Conservation (phyloP, 2,888 invertebrate genomes). For the Uloborus plumipes region DNA sequence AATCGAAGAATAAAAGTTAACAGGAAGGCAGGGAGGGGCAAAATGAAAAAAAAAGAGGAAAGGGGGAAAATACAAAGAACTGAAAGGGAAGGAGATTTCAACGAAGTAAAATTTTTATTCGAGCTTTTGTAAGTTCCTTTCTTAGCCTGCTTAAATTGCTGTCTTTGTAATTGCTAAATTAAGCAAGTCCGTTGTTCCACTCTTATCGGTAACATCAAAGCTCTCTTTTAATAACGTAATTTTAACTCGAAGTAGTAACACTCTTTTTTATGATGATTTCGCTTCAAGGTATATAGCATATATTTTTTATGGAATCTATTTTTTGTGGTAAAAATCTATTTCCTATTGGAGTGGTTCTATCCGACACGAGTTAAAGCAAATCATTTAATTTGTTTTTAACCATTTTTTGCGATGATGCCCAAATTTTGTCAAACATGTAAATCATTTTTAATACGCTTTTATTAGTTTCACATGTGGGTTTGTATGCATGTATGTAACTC, state of each 20-base stretch:
- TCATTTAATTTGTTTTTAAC: no score
- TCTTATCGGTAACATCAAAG: slow-evolving; percentile 43
- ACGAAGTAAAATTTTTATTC: slow-evolving; percentile 29
- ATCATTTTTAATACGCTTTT: no score
- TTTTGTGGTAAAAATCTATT: no score
- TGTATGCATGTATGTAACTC: no score
- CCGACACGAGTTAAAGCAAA: no score
- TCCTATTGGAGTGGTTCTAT: no score
- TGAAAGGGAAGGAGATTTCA: slow-evolving; percentile 6
- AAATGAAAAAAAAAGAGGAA: slow-evolving; percentile 31
- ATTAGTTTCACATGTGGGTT: no score
- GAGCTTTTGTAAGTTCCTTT: slow-evolving; percentile 28
- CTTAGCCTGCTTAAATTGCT: slow-evolving; percentile 14
- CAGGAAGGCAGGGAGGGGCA: background rate
- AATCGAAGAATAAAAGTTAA: no score
- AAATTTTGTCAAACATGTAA: no score
- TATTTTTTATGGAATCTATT: no score
- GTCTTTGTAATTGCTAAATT: slow-evolving; percentile 7
- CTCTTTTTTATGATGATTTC: background rate
- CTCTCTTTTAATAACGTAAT: slow-evolving; percentile 1
- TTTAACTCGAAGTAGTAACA: background rate
- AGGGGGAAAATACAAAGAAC: background rate
- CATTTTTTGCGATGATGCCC: no score
- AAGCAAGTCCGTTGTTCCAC: slow-evolving; percentile 2
- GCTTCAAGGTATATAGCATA: no score